These are phyloP conservation scores for Aleiodes leptofemur DNA, from an alignment of 2,888 invertebrate species.

Conservation along the genomic window DNA sequence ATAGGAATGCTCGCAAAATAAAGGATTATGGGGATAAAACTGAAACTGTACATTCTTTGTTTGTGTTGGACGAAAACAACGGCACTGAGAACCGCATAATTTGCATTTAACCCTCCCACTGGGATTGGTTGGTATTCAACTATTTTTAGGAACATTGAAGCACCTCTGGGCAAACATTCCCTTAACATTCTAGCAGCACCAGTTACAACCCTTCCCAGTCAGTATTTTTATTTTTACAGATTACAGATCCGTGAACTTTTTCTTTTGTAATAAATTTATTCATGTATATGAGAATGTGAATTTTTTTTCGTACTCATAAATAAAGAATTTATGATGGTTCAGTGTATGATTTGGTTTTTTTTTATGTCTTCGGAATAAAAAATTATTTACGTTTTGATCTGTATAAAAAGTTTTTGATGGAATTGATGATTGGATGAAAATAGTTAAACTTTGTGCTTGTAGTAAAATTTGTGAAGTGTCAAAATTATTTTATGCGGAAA, in stretches of 20 bases:
- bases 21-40: too few relatives aligned
- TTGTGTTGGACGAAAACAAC: too few relatives aligned
- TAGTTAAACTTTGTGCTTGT: neutral
- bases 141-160: neutral
- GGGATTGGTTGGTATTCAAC: neutral
- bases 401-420: neutral
- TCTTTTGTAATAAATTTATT: neutral
- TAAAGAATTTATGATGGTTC: neutral
- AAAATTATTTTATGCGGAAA: conserved; percentile 28
- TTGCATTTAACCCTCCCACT: neutral
- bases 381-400: neutral
- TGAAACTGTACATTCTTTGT: too few relatives aligned
- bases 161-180: neutral
- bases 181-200: too few relatives aligned
- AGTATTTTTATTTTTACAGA: neutral
- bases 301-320: neutral
- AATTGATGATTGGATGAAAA: neutral
- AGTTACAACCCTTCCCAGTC: neutral
- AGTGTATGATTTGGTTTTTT: neutral
- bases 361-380: neutral
- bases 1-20: too few relatives aligned
- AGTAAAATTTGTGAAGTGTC: conserved; percentile 2
- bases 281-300: neutral
- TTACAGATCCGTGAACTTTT: neutral
- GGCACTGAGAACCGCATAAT: conserved; percentile 3